Evolutionary conservation across 2,888 invertebrate genomes (phyloP).

Genomic region (Thymelicus lineola): DNA sequence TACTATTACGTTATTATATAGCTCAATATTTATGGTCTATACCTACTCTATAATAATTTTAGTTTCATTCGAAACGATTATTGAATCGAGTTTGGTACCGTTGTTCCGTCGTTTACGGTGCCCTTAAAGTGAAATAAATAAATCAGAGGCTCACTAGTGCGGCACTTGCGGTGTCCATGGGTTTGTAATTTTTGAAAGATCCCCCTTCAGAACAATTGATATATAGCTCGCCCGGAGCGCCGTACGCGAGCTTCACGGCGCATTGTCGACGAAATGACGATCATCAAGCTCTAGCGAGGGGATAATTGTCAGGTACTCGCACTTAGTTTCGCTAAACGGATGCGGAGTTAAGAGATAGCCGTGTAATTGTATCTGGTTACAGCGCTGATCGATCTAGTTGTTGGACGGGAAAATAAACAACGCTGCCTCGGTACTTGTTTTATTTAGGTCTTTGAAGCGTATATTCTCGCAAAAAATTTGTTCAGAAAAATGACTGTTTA

Average conservation of each 20-base stretch:
- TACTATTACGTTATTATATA: no score
- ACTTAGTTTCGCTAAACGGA: slow-evolving; percentile 38
- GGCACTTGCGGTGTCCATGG: slow-evolving; percentile 51
- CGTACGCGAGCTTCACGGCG: slow-evolving; percentile 47
- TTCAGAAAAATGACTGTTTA: no score
- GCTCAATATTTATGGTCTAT: no score
- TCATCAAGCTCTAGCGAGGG: slow-evolving; percentile 38
- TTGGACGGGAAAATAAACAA: slow-evolving; percentile 7
- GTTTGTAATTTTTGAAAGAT: slow-evolving; percentile 70
- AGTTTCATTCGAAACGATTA: neutral
- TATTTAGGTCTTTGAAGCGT: neutral
- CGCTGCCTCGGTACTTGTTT: neutral
- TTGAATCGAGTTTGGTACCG: neutral
- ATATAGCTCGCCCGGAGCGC: slow-evolving; percentile 58
- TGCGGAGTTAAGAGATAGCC: slow-evolving; percentile 34
- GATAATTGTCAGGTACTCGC: slow-evolving; percentile 38
- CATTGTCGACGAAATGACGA: slow-evolving; percentile 46
- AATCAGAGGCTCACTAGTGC: slow-evolving; percentile 62
- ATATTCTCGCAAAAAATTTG: no score
- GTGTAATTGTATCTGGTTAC: slow-evolving; percentile 31
- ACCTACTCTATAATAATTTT: no score
- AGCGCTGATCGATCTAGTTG: slow-evolving; percentile 22
- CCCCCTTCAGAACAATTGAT: slow-evolving; percentile 62
- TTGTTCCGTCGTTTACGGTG: slow-evolving; percentile 56
- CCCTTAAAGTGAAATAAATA: slow-evolving; percentile 78